These are phyloP conservation scores for Aphrocallistes beatrix DNA, from an alignment of 37 sponge, comb jelly and placozoan genomes.

Conservation along the genomic window DNA sequence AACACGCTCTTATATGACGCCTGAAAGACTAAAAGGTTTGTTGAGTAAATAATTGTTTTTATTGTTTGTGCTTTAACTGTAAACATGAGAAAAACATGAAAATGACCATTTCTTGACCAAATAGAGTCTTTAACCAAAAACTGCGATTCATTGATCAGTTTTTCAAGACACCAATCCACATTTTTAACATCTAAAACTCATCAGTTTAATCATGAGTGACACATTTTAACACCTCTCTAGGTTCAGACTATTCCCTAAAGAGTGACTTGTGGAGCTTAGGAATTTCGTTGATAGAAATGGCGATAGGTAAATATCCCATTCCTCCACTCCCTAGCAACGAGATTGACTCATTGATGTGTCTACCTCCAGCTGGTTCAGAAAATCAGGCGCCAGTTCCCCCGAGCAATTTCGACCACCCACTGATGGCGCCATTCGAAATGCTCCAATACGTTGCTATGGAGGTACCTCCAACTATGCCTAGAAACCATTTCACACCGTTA, in stretches of 20 bases:
- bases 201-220: background rate
- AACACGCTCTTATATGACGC: conserved; percentile 96
- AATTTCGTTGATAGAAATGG: conserved; percentile 92
- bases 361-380: conserved; percentile 44
- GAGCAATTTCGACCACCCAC: background rate
- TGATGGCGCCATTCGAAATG: conserved; percentile 9
- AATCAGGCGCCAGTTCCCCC: background rate
- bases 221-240: conserved; percentile 23
- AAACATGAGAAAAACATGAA: too few relatives aligned
- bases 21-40: conserved; percentile 29
- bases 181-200: too few relatives aligned
- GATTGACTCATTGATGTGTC: conserved; percentile 55
- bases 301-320: conserved; percentile 84
- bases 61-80: too few relatives aligned
- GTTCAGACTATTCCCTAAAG: conserved; percentile 68
- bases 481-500: conserved; percentile 56
- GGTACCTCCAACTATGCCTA: conserved; percentile 76
- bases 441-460: conserved; percentile 20
- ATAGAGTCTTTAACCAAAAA: too few relatives aligned
- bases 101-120: too few relatives aligned
- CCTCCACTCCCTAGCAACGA: conserved; percentile 53
- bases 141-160: too few relatives aligned
- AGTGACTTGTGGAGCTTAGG: conserved; percentile 92
- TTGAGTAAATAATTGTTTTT: too few relatives aligned
- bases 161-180: too few relatives aligned